Base-by-base conservation (phyloP, 2,888 invertebrate species). In the Chrysotoxum bicinctum region DNA sequence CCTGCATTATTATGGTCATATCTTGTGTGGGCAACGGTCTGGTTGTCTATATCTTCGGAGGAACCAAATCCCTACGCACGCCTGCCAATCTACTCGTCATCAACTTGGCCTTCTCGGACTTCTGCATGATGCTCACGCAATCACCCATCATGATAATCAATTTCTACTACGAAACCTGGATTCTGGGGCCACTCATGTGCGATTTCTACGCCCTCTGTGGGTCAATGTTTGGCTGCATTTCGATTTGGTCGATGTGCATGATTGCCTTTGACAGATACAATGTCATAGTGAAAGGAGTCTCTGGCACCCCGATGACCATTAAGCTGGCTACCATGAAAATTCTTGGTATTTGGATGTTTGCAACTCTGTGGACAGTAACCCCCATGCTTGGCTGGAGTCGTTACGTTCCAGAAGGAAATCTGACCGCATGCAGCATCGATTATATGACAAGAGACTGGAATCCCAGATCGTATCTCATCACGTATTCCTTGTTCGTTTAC, bases 211-310 rank as follows among this genome's bases (percentile, higher is more conserved):
- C 94, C 8, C 91, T 94, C 89, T 91, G 93, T 79, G 94, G 94
- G 4, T 94, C 97, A 37, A 93, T 97, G 85, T 97, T 96, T 90
- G 98, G 98, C 82, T 96, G 97, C 89, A 94, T 94, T 87, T 97
- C 97, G 80, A 98, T 98, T 90, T 97, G 97, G 96, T 96, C 97
- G 14, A 96, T 98, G 96, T 95, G 96, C 1, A 95, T 96, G 94
- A 97, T 98, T 89, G 96, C 97, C 72, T 94, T 97, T 89, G 98
- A 98, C 90, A 94, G 98, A 87, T 98, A 97, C 93, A 97, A 97
- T 90, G 97, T 98, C 72, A 98, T 98, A 89, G 97, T 97, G 21
- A 97, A 96, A 91, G 96, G 97, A 87, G 92, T 94, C 87, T 90
- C 93, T 0, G 94, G 93, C 2, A 93, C 91, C 50, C 93, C 93